Conservation (phyloP, 2,113 vertebrate genomes). For the Choloepus hoffmanni region DNA sequence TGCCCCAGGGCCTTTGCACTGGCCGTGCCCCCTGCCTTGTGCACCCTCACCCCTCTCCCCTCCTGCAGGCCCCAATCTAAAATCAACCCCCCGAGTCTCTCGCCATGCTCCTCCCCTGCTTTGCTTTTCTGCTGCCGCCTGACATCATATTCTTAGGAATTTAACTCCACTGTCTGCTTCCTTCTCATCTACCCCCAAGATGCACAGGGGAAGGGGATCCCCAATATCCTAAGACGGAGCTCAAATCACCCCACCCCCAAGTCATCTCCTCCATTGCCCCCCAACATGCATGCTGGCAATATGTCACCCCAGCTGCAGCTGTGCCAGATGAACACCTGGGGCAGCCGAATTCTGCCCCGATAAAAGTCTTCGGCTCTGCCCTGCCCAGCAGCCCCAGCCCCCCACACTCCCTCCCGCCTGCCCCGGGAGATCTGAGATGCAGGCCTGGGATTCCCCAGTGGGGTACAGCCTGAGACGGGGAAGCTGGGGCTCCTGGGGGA, state of each 20-base stretch:
- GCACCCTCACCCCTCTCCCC: neutral
- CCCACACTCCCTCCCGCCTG: neutral
- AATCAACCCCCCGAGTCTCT: conserved; percentile 22
- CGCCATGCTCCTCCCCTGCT: neutral
- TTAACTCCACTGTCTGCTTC: neutral
- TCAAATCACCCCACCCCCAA: neutral
- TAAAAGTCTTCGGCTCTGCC: neutral
- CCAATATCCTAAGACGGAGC: neutral
- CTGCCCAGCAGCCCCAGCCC: neutral
- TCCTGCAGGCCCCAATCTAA: neutral
- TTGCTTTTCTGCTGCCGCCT: neutral
- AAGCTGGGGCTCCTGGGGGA: neutral
- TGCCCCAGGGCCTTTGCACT: conserved; percentile 36
- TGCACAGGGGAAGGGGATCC: neutral
- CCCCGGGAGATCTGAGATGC: neutral
- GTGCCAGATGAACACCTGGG: too few species aligned
- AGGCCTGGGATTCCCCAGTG: neutral
- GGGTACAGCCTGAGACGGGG: neutral
- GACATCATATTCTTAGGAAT: neutral
- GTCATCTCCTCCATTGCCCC: neutral
- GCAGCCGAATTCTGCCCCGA: neutral
- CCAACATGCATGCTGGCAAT: too few species aligned
- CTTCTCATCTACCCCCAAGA: neutral
- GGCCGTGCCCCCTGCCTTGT: neutral
- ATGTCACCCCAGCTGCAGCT: too few species aligned